Conservation (phyloP, 2,113 vertebrate species). For the Corythoichthys haematopterus region DNA sequence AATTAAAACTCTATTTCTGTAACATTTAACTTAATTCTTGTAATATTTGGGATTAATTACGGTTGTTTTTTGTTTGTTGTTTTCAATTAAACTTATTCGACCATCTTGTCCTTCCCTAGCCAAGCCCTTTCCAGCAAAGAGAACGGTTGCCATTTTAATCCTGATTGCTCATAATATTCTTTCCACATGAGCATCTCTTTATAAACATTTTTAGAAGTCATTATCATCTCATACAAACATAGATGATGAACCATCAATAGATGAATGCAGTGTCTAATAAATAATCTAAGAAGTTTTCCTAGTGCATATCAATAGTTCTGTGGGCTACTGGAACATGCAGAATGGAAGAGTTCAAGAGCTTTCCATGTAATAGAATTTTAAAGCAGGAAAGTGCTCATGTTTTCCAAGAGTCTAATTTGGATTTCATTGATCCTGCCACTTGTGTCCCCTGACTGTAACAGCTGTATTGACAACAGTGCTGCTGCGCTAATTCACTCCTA, state of each 20-base stretch:
- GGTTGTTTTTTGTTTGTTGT: too few relatives aligned
- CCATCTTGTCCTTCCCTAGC: not conserved
- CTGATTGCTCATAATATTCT: conserved; percentile 16
- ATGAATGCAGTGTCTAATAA: conserved; percentile 14
- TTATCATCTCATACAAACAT: conserved; percentile 16
- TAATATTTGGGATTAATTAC: too few relatives aligned
- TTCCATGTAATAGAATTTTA: conserved; percentile 52
- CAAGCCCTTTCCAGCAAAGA: not conserved
- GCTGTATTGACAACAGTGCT: conserved; percentile 66
- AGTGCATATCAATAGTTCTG: conserved; percentile 39
- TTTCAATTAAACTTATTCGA: not conserved
- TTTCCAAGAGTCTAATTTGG: conserved; percentile 51
- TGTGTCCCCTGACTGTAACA: conserved; percentile 51
- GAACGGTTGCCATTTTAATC: not conserved
- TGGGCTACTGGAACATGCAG: conserved; percentile 23
- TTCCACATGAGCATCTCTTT: conserved; percentile 7
- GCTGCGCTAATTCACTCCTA: conserved; percentile 67
- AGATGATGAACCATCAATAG: not conserved
- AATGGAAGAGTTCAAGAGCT: conserved; percentile 42
- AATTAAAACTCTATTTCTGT: too few relatives aligned
- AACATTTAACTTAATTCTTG: too few relatives aligned
- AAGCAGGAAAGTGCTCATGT: conserved; percentile 44
- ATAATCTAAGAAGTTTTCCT: conserved; percentile 33
- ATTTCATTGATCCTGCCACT: conserved; percentile 66
- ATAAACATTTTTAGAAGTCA: not conserved